phyloP scores from a whole-genome alignment of 2,888 invertebrate species.

The Eucera pruinosa region DNA sequence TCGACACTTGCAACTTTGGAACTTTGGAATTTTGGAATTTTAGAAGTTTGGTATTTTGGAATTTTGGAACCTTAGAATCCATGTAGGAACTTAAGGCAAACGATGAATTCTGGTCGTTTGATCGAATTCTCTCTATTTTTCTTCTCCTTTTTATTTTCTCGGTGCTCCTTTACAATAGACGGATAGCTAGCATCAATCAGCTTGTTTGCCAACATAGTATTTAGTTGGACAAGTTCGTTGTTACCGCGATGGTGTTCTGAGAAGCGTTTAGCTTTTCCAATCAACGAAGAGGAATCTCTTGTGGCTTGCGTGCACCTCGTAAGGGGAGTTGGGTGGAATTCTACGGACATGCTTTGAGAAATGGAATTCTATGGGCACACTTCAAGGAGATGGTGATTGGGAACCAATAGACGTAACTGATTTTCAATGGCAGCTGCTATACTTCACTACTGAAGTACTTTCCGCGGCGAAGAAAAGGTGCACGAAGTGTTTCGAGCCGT shows the following conservation, averaged over 20 bases:
- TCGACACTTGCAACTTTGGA: no score
- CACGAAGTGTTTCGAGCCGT: not conserved
- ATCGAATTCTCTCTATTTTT: not conserved
- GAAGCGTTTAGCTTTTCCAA: not conserved
- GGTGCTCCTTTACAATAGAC: not conserved
- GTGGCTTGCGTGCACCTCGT: not conserved
- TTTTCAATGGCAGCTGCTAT: not conserved
- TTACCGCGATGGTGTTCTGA: not conserved
- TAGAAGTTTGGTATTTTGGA: no score
- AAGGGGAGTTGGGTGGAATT: not conserved
- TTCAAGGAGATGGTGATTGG: not conserved
- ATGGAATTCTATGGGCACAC: not conserved
- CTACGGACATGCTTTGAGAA: no score
- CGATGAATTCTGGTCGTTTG: no score
- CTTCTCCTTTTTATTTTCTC: not conserved
- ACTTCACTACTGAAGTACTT: no score
- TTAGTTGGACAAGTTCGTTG: not conserved
- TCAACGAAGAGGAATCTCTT: not conserved
- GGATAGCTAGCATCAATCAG: no score
- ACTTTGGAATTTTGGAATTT: no score
- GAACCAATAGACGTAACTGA: constrained; percentile 29
- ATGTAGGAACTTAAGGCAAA: no score
- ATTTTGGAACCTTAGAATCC: no score
- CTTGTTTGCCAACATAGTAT: not conserved
- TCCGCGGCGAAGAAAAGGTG: not conserved